Base-by-base conservation (phyloP, 23 tunicate genomes). In the Clavelina lepadiformis region DNA sequence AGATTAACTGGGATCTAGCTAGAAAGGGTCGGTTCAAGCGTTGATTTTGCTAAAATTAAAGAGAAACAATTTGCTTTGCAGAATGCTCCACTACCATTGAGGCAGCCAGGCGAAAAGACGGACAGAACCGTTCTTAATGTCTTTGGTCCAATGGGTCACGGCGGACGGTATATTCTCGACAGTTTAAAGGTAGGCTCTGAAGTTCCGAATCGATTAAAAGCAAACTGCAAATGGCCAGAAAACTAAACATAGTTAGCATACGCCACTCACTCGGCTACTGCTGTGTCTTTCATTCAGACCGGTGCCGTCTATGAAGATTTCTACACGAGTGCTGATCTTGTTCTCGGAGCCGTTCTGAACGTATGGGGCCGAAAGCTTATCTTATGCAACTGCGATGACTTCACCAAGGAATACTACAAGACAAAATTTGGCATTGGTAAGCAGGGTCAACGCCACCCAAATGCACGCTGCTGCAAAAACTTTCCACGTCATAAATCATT, bases 71-170 rank as follows among this genome's bases (percentile, higher is more conserved):
- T 49, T 63, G n/a, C 50, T 33, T 76, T 68, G 25, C 78, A 89
- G 97, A 75, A 68, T 66, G 97, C 97, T 26, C 97, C 97, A 29
- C 45, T 88, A 38, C 79, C 96, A 27, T 18, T 88, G 69, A 58
- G 82, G 32, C 89, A 79, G 36, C 98, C 95, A 2, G 99, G 99
- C 26, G 95, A 74, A 33, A 75, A 77, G 45, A 94, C 99, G 18
- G 91, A 73, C 53, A 75, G 99, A 37, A 94, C 99, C 1, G 95
- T 94, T 11, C 51, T 94, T 61, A 94, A 94, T 61, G 99, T 94
- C 15, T 94, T 89, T 66, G 89, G 89, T 5, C 89, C 97, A 18
- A 81, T 77, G 88, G 97, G 89, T 2, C 88, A 75, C 31, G 97
- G 97, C n/a, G 97, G 97, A 41, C 51, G 96, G 61, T 87, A 79